Evolutionary conservation across 1,140 invertebrate genomes (phyloP), one percentile per base, ranked within the genome.

Genomic region (Paraescarpia echinospica): DNA sequence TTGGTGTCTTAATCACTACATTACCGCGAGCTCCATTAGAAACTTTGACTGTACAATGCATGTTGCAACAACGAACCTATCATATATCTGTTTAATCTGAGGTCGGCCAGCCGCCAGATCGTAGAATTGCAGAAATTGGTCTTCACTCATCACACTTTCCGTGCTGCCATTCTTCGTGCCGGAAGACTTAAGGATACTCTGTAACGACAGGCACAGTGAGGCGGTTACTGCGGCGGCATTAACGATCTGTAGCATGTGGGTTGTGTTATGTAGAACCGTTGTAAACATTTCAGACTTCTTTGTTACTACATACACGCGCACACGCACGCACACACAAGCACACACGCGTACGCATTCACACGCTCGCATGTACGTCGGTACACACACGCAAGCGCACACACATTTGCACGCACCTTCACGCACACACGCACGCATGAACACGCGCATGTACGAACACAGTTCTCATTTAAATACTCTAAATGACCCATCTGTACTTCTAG

Each of bases 1-100:
- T 12, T 18, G 14, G 59, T 77, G 59, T 4, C 2, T 77, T 1
- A 1, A 0, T 1, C 0, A 12, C 41, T 41, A 41, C 41, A 4
- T 12, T 41, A 4, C 41, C 41, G 12, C 41, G 41, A 41, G 41
- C 41, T 41, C 4, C 12, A 12, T 41, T 41, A 41, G 41, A 41
- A 41, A 41, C 4, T 4, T 41, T 41, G 41, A 41, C n/a, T n/a
- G n/a, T n/a, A n/a, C n/a, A n/a, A n/a, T n/a, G n/a, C n/a, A n/a
- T n/a, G n/a, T n/a, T 41, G 41, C 4, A 41, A 41, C 1, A 27
- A 77, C 59, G 59, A 22, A 90, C 90, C 90, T 90, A 4, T 90
- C 90, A 33, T 90, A 90, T 27, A 90, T 90, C 14, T 90, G 34
- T 33, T 90, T 34, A 90, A 90, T 90, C 35, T 90, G 34, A 18